These are phyloP conservation scores for Stenichneumon culpator DNA, from an alignment of 2,888 invertebrate species.

Conservation along the genomic window DNA sequence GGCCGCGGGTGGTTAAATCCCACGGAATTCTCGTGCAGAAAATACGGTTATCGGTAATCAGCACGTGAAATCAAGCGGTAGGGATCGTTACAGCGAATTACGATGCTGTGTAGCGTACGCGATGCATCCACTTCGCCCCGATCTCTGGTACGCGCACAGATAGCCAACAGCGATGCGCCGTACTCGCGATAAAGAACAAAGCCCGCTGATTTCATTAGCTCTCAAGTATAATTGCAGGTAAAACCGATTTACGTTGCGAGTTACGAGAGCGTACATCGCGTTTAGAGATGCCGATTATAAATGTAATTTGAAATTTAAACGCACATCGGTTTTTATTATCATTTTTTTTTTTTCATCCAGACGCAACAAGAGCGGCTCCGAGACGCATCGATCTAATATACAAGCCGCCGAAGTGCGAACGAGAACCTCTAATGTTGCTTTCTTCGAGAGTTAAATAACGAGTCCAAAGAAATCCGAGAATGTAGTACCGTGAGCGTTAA, in stretches of 20 bases:
- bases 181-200: constrained; percentile 12
- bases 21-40: constrained; percentile 49
- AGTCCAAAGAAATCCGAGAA: constrained; percentile 5
- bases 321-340: not conserved
- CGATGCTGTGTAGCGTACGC: constrained; percentile 26
- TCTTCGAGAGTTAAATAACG: not conserved
- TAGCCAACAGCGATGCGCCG: not conserved
- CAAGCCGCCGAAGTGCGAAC: not conserved
- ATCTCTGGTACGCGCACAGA: not conserved
- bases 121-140: not conserved
- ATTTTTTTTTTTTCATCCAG: not conserved
- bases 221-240: not conserved
- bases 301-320: not conserved
- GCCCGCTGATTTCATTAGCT: constrained; percentile 14
- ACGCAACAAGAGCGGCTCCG: not conserved
- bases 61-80: constrained; percentile 64
- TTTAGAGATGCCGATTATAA: not conserved
- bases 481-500: constrained; percentile 5
- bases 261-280: constrained; percentile 1
- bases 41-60: constrained; percentile 67
- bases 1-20: constrained; percentile 19
- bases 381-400: constrained; percentile 3
- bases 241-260: not conserved
- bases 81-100: constrained; percentile 57
- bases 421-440: not conserved